phyloP scores from a whole-genome alignment of 2,113 vertebrate genomes.

The Lycaon pictus region DNA sequence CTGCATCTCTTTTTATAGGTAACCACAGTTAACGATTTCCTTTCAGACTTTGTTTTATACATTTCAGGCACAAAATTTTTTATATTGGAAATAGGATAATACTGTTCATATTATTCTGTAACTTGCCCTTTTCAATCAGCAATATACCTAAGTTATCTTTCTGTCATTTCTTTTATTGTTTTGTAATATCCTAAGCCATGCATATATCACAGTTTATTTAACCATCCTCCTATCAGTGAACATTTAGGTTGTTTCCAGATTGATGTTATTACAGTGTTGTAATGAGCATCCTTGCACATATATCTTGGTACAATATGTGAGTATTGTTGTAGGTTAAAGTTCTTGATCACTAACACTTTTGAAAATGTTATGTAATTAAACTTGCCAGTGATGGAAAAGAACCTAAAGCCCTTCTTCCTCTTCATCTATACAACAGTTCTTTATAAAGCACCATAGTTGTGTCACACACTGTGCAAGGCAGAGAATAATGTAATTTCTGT shows the following conservation, averaged over 20 bases:
- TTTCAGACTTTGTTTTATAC: background rate
- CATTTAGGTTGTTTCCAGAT: background rate
- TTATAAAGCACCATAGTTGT: background rate
- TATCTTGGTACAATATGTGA: background rate
- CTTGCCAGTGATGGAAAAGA: constrained; percentile 3
- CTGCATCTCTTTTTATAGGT: background rate
- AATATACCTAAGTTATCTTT: background rate
- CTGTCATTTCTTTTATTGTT: background rate
- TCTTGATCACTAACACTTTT: background rate
- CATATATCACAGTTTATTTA: constrained; percentile 18
- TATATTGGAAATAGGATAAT: background rate
- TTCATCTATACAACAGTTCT: background rate
- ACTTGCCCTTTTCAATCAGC: constrained; percentile 21
- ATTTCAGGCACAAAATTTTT: background rate
- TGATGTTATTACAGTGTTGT: background rate
- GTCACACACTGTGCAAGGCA: background rate
- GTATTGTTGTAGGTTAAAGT: background rate
- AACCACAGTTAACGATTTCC: background rate
- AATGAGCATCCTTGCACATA: background rate
- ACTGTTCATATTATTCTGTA: background rate
- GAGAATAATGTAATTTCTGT: background rate
- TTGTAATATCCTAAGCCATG: background rate
- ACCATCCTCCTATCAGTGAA: background rate
- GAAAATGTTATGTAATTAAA: constrained; percentile 35
- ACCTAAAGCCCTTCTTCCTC: background rate